phyloP scores from a whole-genome alignment of 2,888 invertebrate genomes.

The Yponomeuta cagnagella region DNA sequence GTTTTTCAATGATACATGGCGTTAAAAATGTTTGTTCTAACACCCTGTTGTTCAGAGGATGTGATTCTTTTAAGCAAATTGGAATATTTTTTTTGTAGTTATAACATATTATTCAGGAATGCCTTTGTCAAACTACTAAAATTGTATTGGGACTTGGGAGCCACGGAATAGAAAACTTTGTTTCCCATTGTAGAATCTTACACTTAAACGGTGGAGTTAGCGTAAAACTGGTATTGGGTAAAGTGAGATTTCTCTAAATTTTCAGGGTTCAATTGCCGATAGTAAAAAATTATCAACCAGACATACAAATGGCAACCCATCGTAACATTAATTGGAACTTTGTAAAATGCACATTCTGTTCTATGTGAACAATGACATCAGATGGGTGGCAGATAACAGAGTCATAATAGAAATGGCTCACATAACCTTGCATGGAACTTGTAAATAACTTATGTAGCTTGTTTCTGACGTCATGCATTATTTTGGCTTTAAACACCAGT shows the following conservation, averaged over 20 bases:
- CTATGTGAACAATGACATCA: slow-evolving; percentile 1
- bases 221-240: background rate
- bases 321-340: background rate
- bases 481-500: background rate
- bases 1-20: slow-evolving; percentile 13
- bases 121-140: no score
- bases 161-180: background rate
- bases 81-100: background rate
- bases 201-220: background rate
- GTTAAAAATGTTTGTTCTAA: slow-evolving; percentile 12
- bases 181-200: background rate
- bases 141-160: no score
- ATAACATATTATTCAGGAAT: background rate
- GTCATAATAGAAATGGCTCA: slow-evolving; percentile 3
- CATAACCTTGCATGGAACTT: slow-evolving; percentile 19
- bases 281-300: background rate
- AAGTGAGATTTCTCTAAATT: no score
- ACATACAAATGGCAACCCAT: background rate
- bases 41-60: slow-evolving; percentile 1
- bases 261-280: no score
- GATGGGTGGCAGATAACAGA: background rate
- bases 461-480: background rate
- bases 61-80: slow-evolving; percentile 6
- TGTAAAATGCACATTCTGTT: background rate
- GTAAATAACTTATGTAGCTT: background rate